These are phyloP conservation scores for Colossoma macropomum DNA, from an alignment of 2,113 vertebrate genomes.

Conservation along the genomic window DNA sequence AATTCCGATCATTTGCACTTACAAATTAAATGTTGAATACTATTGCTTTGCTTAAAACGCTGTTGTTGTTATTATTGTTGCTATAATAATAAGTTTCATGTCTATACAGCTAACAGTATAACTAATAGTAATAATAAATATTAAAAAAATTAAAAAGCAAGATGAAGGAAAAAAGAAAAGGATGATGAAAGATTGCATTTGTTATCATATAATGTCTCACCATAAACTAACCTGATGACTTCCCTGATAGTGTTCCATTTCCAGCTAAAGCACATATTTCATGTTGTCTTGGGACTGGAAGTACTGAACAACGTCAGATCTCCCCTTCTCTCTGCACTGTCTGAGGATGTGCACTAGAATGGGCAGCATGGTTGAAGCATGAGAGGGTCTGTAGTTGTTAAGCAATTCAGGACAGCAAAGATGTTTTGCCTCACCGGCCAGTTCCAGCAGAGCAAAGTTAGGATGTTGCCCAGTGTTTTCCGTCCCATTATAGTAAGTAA, in stretches of 20 bases:
- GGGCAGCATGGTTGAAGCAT: slow-evolving; percentile 2
- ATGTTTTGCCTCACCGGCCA: background rate
- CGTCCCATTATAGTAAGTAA: fast-evolving
- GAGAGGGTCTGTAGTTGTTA: background rate
- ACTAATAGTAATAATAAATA: too few species aligned
- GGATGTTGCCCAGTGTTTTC: background rate
- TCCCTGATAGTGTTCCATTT: background rate
- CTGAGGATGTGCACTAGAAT: slow-evolving; percentile 6
- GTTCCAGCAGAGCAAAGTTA: slow-evolving; percentile 54
- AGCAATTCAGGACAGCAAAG: background rate
- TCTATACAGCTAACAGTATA: too few species aligned
- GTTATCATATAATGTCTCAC: too few species aligned
- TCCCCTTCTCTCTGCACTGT: background rate
- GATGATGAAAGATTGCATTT: too few species aligned
- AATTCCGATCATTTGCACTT: too few species aligned
- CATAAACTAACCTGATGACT: too few species aligned
- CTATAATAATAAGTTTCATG: too few species aligned
- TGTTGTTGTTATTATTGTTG: too few species aligned
- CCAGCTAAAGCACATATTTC: background rate
- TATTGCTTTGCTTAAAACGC: too few species aligned
- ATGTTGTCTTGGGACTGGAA: background rate
- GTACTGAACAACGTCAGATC: background rate
- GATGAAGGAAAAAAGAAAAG: too few species aligned
- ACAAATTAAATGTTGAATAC: too few species aligned
- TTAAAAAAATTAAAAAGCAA: too few species aligned